Percentiles rank a stretch among this genome's conserved stretches.
phyloP scores from a whole-genome alignment of 2,888 invertebrate genomes.

The Brachyopa scutellaris region DNA sequence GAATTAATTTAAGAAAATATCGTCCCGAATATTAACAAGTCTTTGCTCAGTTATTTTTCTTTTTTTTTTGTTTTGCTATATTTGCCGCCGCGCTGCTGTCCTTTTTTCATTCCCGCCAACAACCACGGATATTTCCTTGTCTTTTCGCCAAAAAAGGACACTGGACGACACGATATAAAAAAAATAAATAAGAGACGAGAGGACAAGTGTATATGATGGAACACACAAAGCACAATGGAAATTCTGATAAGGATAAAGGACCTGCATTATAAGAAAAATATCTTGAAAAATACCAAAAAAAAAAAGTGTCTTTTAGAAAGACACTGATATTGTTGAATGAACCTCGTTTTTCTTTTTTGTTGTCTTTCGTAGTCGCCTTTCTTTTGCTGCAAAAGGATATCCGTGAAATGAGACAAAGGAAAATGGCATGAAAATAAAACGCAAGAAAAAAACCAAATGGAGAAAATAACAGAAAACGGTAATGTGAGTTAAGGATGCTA shows the following conservation, averaged over 20 bases:
- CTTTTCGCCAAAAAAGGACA: conserved; percentile 48
- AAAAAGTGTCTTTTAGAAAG: conserved; percentile 53
- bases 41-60: conserved; percentile 29
- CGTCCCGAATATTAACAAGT: conserved; percentile 64
- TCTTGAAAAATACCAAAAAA: conserved; percentile 49
- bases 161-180: conserved; percentile 31
- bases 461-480: conserved; percentile 57
- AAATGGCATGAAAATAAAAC: conserved; percentile 35
- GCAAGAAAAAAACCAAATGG: conserved; percentile 14
- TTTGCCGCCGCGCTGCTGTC: conserved; percentile 23
- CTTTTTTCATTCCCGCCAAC: conserved; percentile 33
- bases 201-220: conserved; percentile 63
- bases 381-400: conserved; percentile 64
- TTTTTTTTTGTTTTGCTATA: conserved; percentile 11
- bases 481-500: conserved; percentile 68
- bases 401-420: conserved; percentile 61
- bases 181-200: conserved; percentile 51
- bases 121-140: conserved; percentile 45
- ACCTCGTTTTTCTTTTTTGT: conserved; percentile 15
- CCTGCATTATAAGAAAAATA: conserved; percentile 64
- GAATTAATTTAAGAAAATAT: conserved; percentile 70
- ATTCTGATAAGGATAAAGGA: conserved; percentile 68
- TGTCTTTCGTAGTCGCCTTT: conserved; percentile 44
- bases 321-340: conserved; percentile 61
- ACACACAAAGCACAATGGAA: conserved; percentile 58